phyloP scores from a whole-genome alignment of 1,140 invertebrate genomes.

The Drosophila kikkawai region DNA sequence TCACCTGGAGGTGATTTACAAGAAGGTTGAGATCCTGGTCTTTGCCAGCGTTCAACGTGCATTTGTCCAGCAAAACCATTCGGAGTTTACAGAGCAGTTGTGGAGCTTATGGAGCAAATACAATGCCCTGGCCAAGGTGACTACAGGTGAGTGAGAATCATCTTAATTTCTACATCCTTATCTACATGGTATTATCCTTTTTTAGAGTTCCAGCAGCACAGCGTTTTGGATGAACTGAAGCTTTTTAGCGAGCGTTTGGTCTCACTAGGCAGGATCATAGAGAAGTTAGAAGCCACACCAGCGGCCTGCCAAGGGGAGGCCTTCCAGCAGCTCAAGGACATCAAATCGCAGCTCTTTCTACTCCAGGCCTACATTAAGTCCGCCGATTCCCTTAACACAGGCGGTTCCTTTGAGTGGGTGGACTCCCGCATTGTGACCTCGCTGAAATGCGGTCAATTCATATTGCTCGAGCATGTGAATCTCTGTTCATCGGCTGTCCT shows the following conservation, averaged over 20 bases:
- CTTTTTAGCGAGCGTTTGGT: constrained; percentile 58
- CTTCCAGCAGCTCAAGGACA: constrained; percentile 37
- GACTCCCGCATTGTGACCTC: constrained; percentile 96
- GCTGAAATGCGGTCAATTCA: constrained; percentile 78
- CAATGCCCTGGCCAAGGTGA: constrained; percentile 49
- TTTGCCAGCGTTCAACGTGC: constrained; percentile 79
- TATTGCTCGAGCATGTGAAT: constrained; percentile 96
- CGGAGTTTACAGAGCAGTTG: constrained; percentile 42
- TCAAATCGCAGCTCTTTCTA: constrained; percentile 37
- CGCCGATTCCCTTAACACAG: constrained; percentile 89
- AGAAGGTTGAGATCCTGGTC: constrained; percentile 84
- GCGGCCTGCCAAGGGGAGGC: constrained; percentile 22
- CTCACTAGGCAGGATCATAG: constrained; percentile 52
- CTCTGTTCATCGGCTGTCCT: constrained; percentile 98
- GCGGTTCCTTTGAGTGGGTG: constrained; percentile 98
- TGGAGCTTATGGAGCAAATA: constrained; percentile 76
- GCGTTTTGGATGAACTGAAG: constrained; percentile 64
- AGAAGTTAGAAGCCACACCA: constrained; percentile 45
- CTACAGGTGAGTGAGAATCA: constrained; percentile 46
- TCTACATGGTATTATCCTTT: background rate
- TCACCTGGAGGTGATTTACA: constrained; percentile 88
- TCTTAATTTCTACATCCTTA: background rate
- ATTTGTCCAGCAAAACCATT: constrained; percentile 49
- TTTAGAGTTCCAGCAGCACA: constrained; percentile 53
- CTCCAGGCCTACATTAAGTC: constrained; percentile 62